Base-by-base conservation (phyloP, 1,140 invertebrate species). In the Drosophila nigromelanica region DNA sequence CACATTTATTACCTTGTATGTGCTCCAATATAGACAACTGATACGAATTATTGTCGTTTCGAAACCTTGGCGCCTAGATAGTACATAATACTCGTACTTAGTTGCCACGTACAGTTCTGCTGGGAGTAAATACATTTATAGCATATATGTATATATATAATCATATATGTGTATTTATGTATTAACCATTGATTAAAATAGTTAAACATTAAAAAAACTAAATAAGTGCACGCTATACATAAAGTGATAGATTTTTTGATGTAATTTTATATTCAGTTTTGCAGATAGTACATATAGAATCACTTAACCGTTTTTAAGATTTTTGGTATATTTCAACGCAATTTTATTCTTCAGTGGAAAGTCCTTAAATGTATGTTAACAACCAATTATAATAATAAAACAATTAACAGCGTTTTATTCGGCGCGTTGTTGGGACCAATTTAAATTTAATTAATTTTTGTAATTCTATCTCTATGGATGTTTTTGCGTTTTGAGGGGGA, bases 51-150 rank as follows among this genome's bases (percentile, higher is more conserved):
- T 73, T 73, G 68, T 61, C 51, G 66, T 73, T 48, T 21, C 48
- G 60, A 62, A 66, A 76, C 81, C 82, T 75, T 81, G 82, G 33
- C 51, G 5, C 30, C 14, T 5, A n/a, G n/a, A n/a, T n/a, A n/a
- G n/a, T n/a, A 51, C 40, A 30, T 35, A 21, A 27, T 27, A 8
- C 39, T 35, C 24, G 48, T n/a, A 60, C 30, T 50, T 56, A 51
- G 70, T 54, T 73, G 63, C 70, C 47, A 73, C 48, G 70, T 73
- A 60, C 63, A 60, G 39, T 66, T 33, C 21, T 18, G n/a, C 10
- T 48, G 21, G n/a, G 12, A 48, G 15, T 35, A 52, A 11, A 3
- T 18, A 18, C 2, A 18, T 2, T 0, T 40, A 15, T 39, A 48
- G 43, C 4, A 24, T 12, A 54, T 40, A 42, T 7, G 11, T 0